phyloP scores from a whole-genome alignment of 2,113 vertebrate species.

The Petaurus breviceps region DNA sequence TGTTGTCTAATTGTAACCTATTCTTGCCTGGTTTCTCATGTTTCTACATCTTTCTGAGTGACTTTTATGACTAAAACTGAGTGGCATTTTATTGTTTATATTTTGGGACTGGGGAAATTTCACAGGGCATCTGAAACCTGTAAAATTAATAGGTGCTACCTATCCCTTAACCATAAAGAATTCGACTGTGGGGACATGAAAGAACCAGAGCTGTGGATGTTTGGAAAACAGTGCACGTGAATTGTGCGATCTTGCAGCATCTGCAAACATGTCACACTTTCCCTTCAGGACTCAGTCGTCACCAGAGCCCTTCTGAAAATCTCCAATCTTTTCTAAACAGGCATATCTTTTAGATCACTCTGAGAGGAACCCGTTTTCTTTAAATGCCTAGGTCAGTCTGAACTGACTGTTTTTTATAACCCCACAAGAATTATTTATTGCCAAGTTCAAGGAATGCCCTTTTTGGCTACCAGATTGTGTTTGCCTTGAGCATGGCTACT shows the following conservation, averaged over 20 bases:
- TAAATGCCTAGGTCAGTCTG: conserved; percentile 51
- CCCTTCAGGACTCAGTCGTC: conserved; percentile 24
- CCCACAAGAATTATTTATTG: background rate
- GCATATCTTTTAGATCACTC: conserved; percentile 20
- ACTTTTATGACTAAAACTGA: background rate
- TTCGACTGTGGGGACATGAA: background rate
- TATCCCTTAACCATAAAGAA: conserved; percentile 1
- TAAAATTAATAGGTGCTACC: conserved; percentile 4
- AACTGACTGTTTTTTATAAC: background rate
- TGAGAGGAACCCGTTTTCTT: conserved; percentile 62
- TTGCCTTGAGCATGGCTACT: conserved; percentile 6
- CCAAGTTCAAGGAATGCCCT: conserved; percentile 32
- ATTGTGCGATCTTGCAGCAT: conserved; percentile 9
- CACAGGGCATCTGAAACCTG: background rate
- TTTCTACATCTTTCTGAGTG: background rate
- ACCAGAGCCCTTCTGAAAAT: conserved; percentile 50
- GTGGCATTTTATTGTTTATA: background rate
- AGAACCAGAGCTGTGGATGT: conserved; percentile 14
- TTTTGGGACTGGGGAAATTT: background rate
- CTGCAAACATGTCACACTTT: conserved; percentile 8
- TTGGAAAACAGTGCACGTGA: conserved; percentile 12
- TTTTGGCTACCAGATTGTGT: background rate
- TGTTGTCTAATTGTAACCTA: background rate
- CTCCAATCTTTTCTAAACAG: conserved; percentile 37
- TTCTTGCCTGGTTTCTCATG: background rate